Evolutionary conservation across 2,113 vertebrate species (phyloP).

Genomic region (Catharus minimus): DNA sequence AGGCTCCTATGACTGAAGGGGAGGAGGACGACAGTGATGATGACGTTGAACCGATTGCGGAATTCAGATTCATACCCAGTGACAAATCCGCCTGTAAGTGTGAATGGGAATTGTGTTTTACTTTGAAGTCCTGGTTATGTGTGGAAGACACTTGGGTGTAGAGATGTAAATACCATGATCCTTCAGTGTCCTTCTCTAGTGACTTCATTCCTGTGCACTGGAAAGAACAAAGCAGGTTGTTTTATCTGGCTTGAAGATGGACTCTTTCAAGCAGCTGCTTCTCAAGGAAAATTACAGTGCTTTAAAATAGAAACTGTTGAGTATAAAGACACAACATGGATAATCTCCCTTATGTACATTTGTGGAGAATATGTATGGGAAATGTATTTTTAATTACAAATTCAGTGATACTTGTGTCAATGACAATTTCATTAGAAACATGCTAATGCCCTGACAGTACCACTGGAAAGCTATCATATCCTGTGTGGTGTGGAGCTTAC

Average conservation of each 20-base stretch:
- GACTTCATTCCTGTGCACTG: neutral
- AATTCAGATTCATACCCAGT: constrained; percentile 91
- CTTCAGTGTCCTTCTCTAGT: neutral
- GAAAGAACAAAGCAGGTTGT: neutral
- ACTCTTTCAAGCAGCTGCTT: neutral
- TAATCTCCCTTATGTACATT: neutral
- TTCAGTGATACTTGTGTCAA: neutral
- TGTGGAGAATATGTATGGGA: neutral
- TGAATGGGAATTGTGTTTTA: neutral
- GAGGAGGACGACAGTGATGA: constrained; percentile 76
- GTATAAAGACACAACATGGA: neutral
- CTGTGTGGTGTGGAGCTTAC: fast-evolving
- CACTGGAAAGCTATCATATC: neutral
- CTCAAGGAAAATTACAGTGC: neutral
- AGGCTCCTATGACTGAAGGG: constrained; percentile 77
- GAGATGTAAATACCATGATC: neutral
- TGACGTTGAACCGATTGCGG: constrained; percentile 81
- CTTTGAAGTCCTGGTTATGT: fast-evolving
- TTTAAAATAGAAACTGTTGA: neutral
- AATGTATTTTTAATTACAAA: neutral
- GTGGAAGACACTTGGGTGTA: neutral
- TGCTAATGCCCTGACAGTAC: neutral
- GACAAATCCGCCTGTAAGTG: constrained; percentile 91
- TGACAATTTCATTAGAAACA: neutral
- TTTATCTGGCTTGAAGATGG: neutral